Base-by-base conservation (phyloP, 1,140 invertebrate species). In the Teleogryllus occipitalis region DNA sequence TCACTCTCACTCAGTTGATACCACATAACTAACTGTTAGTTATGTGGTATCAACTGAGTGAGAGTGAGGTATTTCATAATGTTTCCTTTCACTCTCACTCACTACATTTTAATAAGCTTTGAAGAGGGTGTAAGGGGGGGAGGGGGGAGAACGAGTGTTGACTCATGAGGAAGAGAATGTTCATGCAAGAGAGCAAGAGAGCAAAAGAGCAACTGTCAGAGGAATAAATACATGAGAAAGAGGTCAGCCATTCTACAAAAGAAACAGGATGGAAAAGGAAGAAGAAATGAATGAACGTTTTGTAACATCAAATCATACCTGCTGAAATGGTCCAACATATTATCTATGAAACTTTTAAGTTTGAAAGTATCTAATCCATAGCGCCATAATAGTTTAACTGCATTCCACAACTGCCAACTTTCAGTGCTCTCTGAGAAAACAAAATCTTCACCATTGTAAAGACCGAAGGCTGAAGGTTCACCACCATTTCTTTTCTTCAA, bases 371-470 rank as follows among this genome's bases (percentile, higher is more conserved):
- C 85, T 54, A 87, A 82, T 14, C 91, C 91, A 85, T 92, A 92
- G 82, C 88, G 85, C 84, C 87, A 89, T 46, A 91, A 78, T 46
- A 91, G 82, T 82, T 88, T 88, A 0, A 82, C 79, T 14, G 88
- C 72, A 7, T 86, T 89, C 21, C 90, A 65, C 5, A 87, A 15
- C 6, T 83, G 78, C 84, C 86, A 90, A 8, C 54, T 65, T 39
- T 39, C 27, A 18, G 83, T 82, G 82, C 88, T 90, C 80, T 89
- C 87, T 82, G 86, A 81, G 78, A 89, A 89, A 12, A 90, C 84
- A 84, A 90, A 87, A 81, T 89, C 85, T 74, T 88, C 80, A 8
- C 89, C 89, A 84, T 90, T 87, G 86, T 87, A 91, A 48, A 91
- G 84, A 8, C 87, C 90, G 82, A 83, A 81, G 80, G 27, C 83